These are phyloP conservation scores for Fundulus diaphanus DNA, from an alignment of 2,797 vertebrate species.

Conservation along the genomic window DNA sequence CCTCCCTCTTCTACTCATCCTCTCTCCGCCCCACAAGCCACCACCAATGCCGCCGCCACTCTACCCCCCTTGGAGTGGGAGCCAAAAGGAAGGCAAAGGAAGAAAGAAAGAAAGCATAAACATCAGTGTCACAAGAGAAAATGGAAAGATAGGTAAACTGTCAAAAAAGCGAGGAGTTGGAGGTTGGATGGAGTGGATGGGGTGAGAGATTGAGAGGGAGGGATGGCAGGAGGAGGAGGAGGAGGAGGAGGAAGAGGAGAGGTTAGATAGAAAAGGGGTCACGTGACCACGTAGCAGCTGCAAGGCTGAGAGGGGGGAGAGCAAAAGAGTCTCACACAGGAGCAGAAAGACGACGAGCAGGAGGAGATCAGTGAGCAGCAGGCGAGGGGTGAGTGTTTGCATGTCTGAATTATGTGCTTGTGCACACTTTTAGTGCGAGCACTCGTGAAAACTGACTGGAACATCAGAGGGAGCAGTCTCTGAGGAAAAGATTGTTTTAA, in stretches of 20 bases:
- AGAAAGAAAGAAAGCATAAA: conserved; percentile 47
- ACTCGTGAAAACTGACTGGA: conserved; percentile 20
- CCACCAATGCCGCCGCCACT: conserved; percentile 26
- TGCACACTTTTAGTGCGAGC: conserved; percentile 56
- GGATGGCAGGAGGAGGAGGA: conserved; percentile 32
- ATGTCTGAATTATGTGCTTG: conserved; percentile 70
- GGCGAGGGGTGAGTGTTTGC: conserved; percentile 74
- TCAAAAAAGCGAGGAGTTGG: conserved; percentile 44
- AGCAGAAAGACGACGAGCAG: conserved; percentile 72
- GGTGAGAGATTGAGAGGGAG: conserved; percentile 54
- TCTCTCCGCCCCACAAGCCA: background rate
- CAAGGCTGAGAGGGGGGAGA: conserved; percentile 76
- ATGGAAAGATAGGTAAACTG: conserved; percentile 58
- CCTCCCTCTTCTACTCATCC: conserved; percentile 26
- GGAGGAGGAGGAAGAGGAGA: conserved; percentile 31
- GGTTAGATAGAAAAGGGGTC: conserved; percentile 65
- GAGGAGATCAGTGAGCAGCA: conserved; percentile 70
- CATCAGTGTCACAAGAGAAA: conserved; percentile 54
- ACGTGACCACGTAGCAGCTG: conserved; percentile 79
- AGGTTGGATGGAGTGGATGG: conserved; percentile 55
- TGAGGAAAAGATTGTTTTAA: conserved; percentile 51
- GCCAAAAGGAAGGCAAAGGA: conserved; percentile 50
- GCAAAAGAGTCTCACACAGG: conserved; percentile 72
- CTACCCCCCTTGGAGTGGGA: conserved; percentile 34
- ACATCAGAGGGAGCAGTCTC: conserved; percentile 45